Evolutionary conservation across 2,888 invertebrate species (phyloP).

Genomic region (Agonopterix alstromeriana): DNA sequence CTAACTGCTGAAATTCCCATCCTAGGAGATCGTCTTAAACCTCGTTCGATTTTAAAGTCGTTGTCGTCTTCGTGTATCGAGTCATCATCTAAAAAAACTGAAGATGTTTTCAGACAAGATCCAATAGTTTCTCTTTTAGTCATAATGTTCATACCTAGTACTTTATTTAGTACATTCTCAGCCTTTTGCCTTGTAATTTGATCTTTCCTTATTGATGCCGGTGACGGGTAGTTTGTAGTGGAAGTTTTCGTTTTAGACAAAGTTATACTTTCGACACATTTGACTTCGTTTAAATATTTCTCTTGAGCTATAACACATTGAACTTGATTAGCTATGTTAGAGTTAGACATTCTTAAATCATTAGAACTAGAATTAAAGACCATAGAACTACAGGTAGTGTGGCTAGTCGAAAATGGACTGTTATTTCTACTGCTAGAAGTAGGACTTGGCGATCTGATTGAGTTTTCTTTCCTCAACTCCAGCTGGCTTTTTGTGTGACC

Average conservation of each 20-base stretch:
- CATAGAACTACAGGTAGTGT: conserved; percentile 73
- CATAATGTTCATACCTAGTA: conserved; percentile 66
- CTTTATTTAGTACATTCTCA: conserved; percentile 67
- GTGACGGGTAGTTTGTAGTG: conserved; percentile 48
- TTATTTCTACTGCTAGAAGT: conserved; percentile 67
- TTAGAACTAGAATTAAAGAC: conserved; percentile 73
- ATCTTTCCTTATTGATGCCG: conserved; percentile 56
- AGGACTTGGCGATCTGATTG: conserved; percentile 62
- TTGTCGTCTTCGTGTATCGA: conserved; percentile 58
- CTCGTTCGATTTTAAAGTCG: conserved; percentile 62
- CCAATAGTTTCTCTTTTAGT: conserved; percentile 62
- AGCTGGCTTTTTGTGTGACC: conserved; percentile 57
- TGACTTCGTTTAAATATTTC: conserved; percentile 68
- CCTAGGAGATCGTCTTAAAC: conserved; percentile 58
- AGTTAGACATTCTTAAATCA: conserved; percentile 67
- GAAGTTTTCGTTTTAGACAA: conserved; percentile 52
- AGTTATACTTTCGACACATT: conserved; percentile 69
- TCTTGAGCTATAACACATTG: conserved; percentile 75
- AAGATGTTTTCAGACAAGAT: conserved; percentile 61
- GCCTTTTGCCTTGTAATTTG: conserved; percentile 67
- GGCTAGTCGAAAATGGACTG: conserved; percentile 69
- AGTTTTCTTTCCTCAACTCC: conserved; percentile 52
- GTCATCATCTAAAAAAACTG: conserved; percentile 65
- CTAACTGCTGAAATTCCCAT: conserved; percentile 68
- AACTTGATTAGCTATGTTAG: conserved; percentile 65